These are phyloP conservation scores for Oscheius sp. DNA, from an alignment of 2,888 invertebrate species.

Conservation along the genomic window DNA sequence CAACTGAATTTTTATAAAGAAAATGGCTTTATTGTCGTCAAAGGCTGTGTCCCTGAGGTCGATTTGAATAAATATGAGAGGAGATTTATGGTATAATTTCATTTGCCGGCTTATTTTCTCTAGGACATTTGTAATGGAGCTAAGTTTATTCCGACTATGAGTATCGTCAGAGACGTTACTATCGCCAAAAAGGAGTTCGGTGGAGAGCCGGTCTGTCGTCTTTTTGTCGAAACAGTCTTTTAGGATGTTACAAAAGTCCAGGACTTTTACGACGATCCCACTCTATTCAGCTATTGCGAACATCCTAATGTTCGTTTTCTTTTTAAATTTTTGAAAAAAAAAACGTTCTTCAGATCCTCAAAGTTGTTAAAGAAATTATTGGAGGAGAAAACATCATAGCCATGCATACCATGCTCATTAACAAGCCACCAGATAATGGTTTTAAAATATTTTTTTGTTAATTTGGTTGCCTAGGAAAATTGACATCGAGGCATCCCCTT, in stretches of 20 bases:
- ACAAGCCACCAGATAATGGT: constrained; percentile 83
- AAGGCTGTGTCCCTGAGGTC: constrained; percentile 78
- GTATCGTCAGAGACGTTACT: constrained; percentile 79
- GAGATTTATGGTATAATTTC: constrained; percentile 38
- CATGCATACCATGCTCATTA: constrained; percentile 87
- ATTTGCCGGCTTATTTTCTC: constrained; percentile 75
- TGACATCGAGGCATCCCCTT: constrained; percentile 73
- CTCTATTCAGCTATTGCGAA: constrained; percentile 79
- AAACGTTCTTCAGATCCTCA: constrained; percentile 74
- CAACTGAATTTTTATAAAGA: constrained; percentile 78
- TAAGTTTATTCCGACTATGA: constrained; percentile 71
- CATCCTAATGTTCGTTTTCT: constrained; percentile 74
- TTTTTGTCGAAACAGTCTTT: neutral
- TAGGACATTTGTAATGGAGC: constrained; percentile 79
- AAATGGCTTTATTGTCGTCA: constrained; percentile 83
- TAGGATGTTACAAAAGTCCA: constrained; percentile 80
- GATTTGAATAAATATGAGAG: constrained; percentile 78
- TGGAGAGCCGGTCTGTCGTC: constrained; percentile 71
- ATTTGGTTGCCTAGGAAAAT: constrained; percentile 30
- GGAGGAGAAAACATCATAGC: constrained; percentile 75
- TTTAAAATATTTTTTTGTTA: neutral
- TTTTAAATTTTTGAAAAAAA: neutral
- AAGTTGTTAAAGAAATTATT: constrained; percentile 80
- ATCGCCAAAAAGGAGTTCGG: constrained; percentile 75
- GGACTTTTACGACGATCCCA: constrained; percentile 81